Evolutionary conservation across 2,888 invertebrate species (phyloP), one percentile per base, ranked within the genome.

Genomic region (Encarsia formosa): DNA sequence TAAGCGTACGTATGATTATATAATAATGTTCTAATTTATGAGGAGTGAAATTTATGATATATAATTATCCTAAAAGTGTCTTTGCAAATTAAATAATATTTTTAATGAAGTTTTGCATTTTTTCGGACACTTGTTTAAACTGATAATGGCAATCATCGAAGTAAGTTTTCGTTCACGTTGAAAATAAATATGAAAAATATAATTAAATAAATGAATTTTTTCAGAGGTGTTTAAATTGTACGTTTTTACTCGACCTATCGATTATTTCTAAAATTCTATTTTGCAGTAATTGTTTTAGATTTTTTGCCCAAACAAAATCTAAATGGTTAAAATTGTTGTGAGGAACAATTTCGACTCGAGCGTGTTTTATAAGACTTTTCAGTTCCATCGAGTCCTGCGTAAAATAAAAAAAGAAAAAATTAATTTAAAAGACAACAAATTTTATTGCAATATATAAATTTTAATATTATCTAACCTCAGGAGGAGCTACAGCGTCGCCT

Each of bases 301-400:
- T 29, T 15, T 32, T 40, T 13, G 19, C 45, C 51, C 45, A 51
- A 1, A 51, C 8, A 15, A 45, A 51, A 29, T 45, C 51, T 2
- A 51, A 11, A n/a, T 51, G 51, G 20, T 8, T 29, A 13, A 47
- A 47, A 13, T 31, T 31, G 2, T 31, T 13, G 5, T 39, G 23
- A 5, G 39, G 39, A 15, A 47, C 47, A 22, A 15, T 23, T 22
- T 39, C 47, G 9, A 31, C 47, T 16, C 26, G 9, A 9, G 39
- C 39, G 6, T 47, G 16, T 11, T 22, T 29, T 18, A 47, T 16
- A 15, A 13, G n/a, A 19, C 15, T 39, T 5, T 23, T 2, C 5
- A 47, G 23, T 11, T 49, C 41, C 4, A 49, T 6, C 3, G 41
- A 41, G 6, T 49, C 48, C 48, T 48, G 20, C 29, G 8, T 13